Base-by-base conservation (phyloP, 2,113 vertebrate genomes). In the Protomyctophum bolini region DNA sequence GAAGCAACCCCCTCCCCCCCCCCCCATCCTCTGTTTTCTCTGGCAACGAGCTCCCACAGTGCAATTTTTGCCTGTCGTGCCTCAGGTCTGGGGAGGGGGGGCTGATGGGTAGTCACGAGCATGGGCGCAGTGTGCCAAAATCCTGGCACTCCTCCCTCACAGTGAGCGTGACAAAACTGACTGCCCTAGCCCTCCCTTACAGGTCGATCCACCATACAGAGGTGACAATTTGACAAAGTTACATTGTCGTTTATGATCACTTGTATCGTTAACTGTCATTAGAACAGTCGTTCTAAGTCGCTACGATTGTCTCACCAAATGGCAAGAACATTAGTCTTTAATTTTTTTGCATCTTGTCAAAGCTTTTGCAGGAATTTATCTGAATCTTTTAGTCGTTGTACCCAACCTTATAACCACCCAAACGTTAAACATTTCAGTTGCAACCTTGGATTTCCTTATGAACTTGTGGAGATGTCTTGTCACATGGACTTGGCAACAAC, bases 51-150 rank as follows among this genome's bases (percentile, higher is more conserved):
- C 80, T 84, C 86, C 73, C 76, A 77, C 74, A 71, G 83, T 56
- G 79, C 81, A 73, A 68, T 89, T 86, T 85, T 69, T 58, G 79
- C 85, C 79, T 78, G 89, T 90, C 83, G 83, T 91, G 90, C 83
- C 72, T 86, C 54, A 59, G 74, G 65, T 86, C 79, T 68, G 73
- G 73, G 54, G 85, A 81, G 84, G 21, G 21, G 83, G 79, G 84
- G 79, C 78, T 79, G 80, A 83, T 84, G 86, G 83, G 79, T 88
- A 88, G 88, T 92, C 91, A 92, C 87, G 82, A 91, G 88, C 83
- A 6, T 21, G 84, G 75, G 72, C 73, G 87, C 67, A 47, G 70
- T 57, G 58, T 86, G 79, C 88, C 77, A 83, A 89, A 21, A 88
- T 71, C 79, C 75, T 81, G 81, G 79, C 82, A 69, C 75, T 83